Evolutionary conservation across 2,888 invertebrate species (phyloP).

Genomic region (Aethes cnicana): DNA sequence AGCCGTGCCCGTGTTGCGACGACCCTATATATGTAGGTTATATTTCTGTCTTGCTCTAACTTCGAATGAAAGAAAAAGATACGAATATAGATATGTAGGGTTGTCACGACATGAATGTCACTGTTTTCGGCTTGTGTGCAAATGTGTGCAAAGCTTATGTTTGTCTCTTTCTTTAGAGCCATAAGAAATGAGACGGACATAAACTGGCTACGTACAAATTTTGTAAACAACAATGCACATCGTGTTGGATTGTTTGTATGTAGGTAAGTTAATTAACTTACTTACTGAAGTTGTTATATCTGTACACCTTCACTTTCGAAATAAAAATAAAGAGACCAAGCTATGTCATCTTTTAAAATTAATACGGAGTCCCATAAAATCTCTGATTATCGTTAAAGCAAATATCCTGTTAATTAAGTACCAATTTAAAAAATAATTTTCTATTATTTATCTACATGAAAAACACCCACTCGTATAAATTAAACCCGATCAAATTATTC

Average conservation of each 20-base stretch:
- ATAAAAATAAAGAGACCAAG: too few species aligned
- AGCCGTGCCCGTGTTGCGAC: background rate
- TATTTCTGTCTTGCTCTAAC: background rate
- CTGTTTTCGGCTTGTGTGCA: background rate
- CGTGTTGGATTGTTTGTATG: conserved; percentile 23
- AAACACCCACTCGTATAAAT: too few species aligned
- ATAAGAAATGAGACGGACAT: conserved; percentile 27
- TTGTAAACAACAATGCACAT: conserved; percentile 12
- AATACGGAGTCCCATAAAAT: too few species aligned
- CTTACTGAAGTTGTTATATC: conserved; percentile 23
- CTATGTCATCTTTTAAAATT: too few species aligned
- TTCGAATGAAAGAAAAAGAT: background rate
- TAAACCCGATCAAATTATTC: too few species aligned
- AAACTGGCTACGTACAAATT: conserved; percentile 3
- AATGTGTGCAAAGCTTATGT: conserved; percentile 18
- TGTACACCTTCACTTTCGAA: conserved; percentile 40
- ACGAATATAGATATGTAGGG: background rate
- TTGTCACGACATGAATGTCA: background rate
- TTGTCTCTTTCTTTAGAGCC: conserved; percentile 30
- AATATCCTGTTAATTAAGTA: too few species aligned
- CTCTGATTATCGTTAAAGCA: too few species aligned
- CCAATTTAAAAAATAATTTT: too few species aligned
- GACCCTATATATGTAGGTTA: background rate
- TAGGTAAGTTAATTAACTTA: conserved; percentile 13
- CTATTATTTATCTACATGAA: too few species aligned